Evolutionary conservation across 1,140 invertebrate species (phyloP).

Genomic region (Diabrotica undecimpunctata): DNA sequence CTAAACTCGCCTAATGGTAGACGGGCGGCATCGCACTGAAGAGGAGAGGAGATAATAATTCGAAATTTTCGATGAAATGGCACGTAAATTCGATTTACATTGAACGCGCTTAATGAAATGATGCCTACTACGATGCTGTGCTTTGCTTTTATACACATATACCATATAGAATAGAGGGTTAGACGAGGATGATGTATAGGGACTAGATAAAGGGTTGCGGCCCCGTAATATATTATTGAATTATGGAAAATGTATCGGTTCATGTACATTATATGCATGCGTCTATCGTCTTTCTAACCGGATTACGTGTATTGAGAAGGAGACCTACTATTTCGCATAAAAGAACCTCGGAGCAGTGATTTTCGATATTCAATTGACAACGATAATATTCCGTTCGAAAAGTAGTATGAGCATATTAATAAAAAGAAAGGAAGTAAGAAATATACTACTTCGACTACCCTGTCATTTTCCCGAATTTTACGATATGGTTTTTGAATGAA

Average conservation of each 20-base stretch:
- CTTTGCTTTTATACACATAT: background rate
- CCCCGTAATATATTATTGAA: slow-evolving; percentile 1
- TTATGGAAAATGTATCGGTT: background rate
- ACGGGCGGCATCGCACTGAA: background rate
- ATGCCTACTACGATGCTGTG: slow-evolving; percentile 1
- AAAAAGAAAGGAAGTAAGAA: no score
- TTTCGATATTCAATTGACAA: no score
- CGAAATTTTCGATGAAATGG: slow-evolving; percentile 2
- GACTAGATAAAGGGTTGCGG: background rate
- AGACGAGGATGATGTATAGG: background rate
- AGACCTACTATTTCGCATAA: no score
- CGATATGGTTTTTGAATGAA: no score
- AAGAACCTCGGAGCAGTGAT: no score
- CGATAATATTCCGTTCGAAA: no score
- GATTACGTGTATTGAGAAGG: no score
- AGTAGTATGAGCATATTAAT: no score
- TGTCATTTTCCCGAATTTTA: no score
- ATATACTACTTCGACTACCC: no score
- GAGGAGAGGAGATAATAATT: background rate
- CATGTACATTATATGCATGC: no score
- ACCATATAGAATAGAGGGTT: background rate
- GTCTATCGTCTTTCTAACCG: no score
- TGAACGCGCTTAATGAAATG: slow-evolving; percentile 2
- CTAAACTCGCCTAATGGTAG: background rate
- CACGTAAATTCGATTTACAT: slow-evolving; percentile 1